Base-by-base conservation (phyloP, 2,113 vertebrate species). In the Oophaga pumilio region DNA sequence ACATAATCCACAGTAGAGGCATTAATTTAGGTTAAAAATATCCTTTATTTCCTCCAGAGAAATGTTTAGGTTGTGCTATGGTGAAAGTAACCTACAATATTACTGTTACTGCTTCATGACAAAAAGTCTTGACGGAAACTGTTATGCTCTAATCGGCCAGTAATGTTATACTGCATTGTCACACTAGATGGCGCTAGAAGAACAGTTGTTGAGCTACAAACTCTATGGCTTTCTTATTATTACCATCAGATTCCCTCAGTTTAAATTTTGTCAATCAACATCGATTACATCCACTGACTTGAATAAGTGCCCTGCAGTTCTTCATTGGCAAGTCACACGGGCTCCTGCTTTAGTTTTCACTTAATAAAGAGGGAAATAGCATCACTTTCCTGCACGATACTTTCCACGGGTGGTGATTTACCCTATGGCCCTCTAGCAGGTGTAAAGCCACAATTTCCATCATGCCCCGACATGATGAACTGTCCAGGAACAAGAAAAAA, bases 171-270 rank as follows among this genome's bases (percentile, higher is more conserved):
- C 26, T 18, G 7, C 14, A 33, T 20, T 17, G 10, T 56, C 6
- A 9, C 86, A 88, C 69, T 64, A 83, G 86, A 68, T 88, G 86
- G 86, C 74, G 59, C 33, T 76, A 11, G 66, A 26, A 26, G 50
- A n/a, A 64, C 49, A 82, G 24, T 18, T 17, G 59, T 49, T 13
- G 8, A 7, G 15, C 12, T 11, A 4, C 10, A 50, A 7, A 33
- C 59, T 74, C 4, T 24, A 62, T 64, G 56, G 64, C 68, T 13
- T 14, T 74, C 24, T 18, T n/a, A 73, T 57, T 79, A 81, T 60
- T 22, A 71, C 79, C 71, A 73, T 69, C 76, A 76, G 76, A 87
- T 87, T 82, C 79, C 53, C 74, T 80, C 50, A 87, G 68, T 56
- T 68, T 69, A 79, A 86, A 62, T 57, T 11, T 26, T 26, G 24